Conservation (phyloP, 2,797 vertebrate genomes). For the Catharus ustulatus region DNA sequence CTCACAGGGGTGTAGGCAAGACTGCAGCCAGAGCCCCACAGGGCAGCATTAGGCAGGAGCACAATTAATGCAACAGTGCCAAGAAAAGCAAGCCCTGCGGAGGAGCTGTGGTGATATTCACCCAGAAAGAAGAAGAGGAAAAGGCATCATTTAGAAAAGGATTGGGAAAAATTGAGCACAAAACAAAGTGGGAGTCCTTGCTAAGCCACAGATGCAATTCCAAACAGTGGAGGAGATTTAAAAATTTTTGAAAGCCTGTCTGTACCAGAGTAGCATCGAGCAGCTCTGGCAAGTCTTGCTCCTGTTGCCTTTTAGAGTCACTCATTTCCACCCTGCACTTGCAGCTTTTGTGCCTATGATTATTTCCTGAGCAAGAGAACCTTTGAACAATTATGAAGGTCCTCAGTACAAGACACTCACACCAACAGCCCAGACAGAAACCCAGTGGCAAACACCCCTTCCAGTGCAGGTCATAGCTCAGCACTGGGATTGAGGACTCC, state of each 20-base stretch:
- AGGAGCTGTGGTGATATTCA: background rate
- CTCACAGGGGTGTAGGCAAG: background rate
- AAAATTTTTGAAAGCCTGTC: background rate
- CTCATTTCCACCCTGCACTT: background rate
- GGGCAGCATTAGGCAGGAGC: conserved; percentile 37
- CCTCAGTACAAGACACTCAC: background rate
- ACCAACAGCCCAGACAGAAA: background rate
- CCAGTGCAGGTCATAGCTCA: background rate
- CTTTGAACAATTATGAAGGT: background rate
- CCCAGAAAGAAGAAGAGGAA: background rate
- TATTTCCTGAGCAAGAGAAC: background rate
- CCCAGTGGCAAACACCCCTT: background rate
- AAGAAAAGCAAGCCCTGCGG: background rate
- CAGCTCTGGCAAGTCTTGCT: background rate
- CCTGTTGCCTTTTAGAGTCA: background rate
- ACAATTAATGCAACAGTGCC: background rate
- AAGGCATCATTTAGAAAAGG: background rate
- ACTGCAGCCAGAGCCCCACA: conserved; percentile 20
- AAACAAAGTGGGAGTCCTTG: background rate
- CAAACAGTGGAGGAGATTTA: background rate
- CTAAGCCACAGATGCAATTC: background rate
- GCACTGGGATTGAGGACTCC: background rate
- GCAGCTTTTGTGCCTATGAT: background rate
- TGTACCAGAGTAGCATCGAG: background rate
- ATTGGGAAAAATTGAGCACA: background rate